These are phyloP conservation scores for Etheostoma perlongum DNA, from an alignment of 2,797 vertebrate species.

Conservation along the genomic window DNA sequence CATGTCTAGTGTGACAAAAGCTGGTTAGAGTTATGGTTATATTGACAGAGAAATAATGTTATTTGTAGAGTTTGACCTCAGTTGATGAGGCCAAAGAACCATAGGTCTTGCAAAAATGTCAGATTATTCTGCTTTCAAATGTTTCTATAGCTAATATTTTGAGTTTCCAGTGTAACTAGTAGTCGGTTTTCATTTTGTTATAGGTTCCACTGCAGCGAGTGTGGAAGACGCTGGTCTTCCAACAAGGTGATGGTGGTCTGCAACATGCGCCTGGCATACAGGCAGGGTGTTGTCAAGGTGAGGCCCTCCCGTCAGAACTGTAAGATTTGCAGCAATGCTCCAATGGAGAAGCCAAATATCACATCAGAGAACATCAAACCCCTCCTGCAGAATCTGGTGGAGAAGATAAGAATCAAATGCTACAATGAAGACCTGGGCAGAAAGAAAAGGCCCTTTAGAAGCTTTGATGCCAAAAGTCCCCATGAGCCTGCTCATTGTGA, in stretches of 20 bases:
- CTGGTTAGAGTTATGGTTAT: background rate
- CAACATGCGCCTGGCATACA: slow-evolving; percentile 54
- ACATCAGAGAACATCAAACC: slow-evolving; percentile 26
- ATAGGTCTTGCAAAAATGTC: background rate
- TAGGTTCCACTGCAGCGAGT: slow-evolving; percentile 75
- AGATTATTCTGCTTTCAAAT: background rate
- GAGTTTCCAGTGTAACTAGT: background rate
- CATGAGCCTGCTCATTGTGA: slow-evolving; percentile 81
- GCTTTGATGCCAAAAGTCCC: slow-evolving; percentile 53
- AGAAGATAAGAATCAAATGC: slow-evolving; percentile 77
- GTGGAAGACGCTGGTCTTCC: slow-evolving; percentile 74
- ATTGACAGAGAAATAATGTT: background rate
- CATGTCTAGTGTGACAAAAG: background rate
- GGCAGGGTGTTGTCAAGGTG: slow-evolving; percentile 64
- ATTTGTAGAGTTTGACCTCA: too few relatives aligned
- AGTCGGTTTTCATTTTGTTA: background rate
- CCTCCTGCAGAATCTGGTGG: slow-evolving; percentile 74
- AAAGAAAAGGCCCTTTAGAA: rapidly evolving
- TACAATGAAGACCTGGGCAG: slow-evolving; percentile 50
- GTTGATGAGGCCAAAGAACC: too few relatives aligned
- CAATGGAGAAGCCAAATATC: slow-evolving; percentile 58
- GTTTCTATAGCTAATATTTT: too few relatives aligned
- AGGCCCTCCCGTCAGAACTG: slow-evolving; percentile 69
- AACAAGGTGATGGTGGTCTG: slow-evolving; percentile 75
- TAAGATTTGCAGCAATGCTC: slow-evolving; percentile 39